These are phyloP conservation scores for Thamnaconus septentrionalis DNA, from an alignment of 2,113 vertebrate species.

Conservation along the genomic window DNA sequence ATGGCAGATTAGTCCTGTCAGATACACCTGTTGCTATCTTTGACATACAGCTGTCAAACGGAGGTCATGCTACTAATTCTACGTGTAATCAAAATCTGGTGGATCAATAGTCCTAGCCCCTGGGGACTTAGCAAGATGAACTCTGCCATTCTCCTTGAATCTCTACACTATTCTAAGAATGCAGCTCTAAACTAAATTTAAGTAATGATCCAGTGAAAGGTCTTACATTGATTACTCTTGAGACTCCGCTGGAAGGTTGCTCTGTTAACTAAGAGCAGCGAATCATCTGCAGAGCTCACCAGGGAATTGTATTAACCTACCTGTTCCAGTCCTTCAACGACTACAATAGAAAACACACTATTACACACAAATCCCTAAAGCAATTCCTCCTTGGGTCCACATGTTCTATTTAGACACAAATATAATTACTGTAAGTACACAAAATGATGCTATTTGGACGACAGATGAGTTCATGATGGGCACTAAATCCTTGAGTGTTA, in stretches of 20 bases:
- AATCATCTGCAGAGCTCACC: slow-evolving; percentile 6
- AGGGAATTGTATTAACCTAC: slow-evolving; percentile 15
- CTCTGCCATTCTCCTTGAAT: slow-evolving; percentile 3
- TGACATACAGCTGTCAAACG: slow-evolving; percentile 7
- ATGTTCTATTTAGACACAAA: slow-evolving; percentile 14
- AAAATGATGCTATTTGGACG: background rate
- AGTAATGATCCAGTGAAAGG: slow-evolving; percentile 23
- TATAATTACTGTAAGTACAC: background rate
- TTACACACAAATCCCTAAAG: slow-evolving; percentile 17
- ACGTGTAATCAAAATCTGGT: slow-evolving; percentile 18
- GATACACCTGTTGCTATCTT: background rate
- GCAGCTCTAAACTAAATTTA: slow-evolving; percentile 5
- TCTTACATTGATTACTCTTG: slow-evolving; percentile 24
- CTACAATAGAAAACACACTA: slow-evolving; percentile 1
- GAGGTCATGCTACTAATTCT: slow-evolving; percentile 24
- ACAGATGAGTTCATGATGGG: background rate
- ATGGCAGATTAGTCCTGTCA: background rate
- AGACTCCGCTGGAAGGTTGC: slow-evolving; percentile 3
- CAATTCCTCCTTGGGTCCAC: slow-evolving; percentile 5
- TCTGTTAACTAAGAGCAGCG: slow-evolving; percentile 7
- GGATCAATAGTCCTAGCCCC: slow-evolving; percentile 13
- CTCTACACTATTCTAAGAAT: slow-evolving; percentile 5
- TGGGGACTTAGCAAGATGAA: background rate
- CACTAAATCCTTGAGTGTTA: background rate
- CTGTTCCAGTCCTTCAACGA: background rate